Percentiles rank a stretch among this genome's conserved stretches.
Evolutionary conservation across 2,113 vertebrate genomes (phyloP).

Genomic region (Spea bombifrons): DNA sequence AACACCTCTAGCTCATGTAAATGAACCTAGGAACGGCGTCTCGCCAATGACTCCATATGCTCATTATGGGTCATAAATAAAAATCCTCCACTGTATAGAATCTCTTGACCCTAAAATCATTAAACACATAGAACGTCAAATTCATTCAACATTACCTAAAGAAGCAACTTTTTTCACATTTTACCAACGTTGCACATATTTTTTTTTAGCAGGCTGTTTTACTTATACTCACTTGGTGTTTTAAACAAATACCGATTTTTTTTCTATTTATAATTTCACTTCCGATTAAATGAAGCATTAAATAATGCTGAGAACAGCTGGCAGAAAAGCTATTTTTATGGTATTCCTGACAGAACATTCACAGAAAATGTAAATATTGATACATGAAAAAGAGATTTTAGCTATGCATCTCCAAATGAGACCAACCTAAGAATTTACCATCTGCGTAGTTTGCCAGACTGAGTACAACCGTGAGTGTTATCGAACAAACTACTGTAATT

Average conservation of each 20-base stretch:
- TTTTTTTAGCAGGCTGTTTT: background rate
- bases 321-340: conserved; percentile 43
- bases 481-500: conserved; percentile 16
- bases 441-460: conserved; percentile 14
- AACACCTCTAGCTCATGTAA: no score
- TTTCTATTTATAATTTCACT: conserved; percentile 40
- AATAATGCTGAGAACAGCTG: conserved; percentile 44
- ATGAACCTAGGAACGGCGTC: no score
- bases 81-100: no score
- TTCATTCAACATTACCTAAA: background rate
- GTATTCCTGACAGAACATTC: conserved; percentile 46
- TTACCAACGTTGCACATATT: background rate
- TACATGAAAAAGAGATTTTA: conserved; percentile 47
- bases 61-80: no score
- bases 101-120: background rate
- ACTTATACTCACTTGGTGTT: background rate
- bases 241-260: conserved; percentile 30
- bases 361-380: conserved; percentile 48
- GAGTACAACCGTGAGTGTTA: conserved; percentile 13
- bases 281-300: conserved; percentile 9
- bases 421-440: conserved; percentile 36
- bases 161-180: background rate
- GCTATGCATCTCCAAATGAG: conserved; percentile 28
- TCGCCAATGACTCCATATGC: no score
- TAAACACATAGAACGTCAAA: background rate